A percentile compares a stretch with the other conserved stretches of the same genome.
phyloP scores from a whole-genome alignment of 2,797 vertebrate genomes.

The Semaprochilodus insignis region DNA sequence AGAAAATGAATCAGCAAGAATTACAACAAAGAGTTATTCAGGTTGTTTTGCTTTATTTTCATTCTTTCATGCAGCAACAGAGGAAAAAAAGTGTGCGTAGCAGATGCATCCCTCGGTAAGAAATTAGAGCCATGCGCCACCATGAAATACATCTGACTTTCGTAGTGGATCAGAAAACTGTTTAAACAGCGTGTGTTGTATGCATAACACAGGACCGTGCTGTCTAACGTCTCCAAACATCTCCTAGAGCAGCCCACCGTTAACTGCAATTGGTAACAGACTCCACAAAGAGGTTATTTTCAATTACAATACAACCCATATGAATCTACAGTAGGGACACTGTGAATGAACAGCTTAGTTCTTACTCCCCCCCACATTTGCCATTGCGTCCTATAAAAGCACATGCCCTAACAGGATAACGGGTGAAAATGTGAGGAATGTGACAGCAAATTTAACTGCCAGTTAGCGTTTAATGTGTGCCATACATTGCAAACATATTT shows the following conservation, averaged over 20 bases:
- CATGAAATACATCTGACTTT: slow-evolving; percentile 15
- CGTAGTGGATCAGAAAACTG: slow-evolving; percentile 35
- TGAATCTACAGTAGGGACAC: neutral
- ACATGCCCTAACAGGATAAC: too few species aligned
- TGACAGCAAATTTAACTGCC: neutral
- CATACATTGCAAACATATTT: neutral
- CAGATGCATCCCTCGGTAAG: neutral
- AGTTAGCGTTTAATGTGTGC: neutral
- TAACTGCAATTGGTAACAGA: slow-evolving; percentile 32
- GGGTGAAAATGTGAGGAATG: neutral
- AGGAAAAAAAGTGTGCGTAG: neutral
- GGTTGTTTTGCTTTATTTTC: slow-evolving; percentile 14
- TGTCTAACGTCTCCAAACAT: neutral
- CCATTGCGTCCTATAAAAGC: neutral
- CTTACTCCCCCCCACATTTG: neutral
- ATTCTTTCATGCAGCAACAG: slow-evolving; percentile 24
- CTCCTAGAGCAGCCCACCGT: neutral
- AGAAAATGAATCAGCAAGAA: slow-evolving; percentile 6
- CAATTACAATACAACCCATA: slow-evolving; percentile 14
- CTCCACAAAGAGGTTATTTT: slow-evolving; percentile 3
- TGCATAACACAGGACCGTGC: neutral
- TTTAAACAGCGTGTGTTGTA: slow-evolving; percentile 41
- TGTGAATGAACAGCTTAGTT: slow-evolving; percentile 2
- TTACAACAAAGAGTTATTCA: slow-evolving; percentile 11
- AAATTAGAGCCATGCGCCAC: neutral